Evolutionary conservation across 2,888 invertebrate genomes (phyloP), one percentile per base, ranked within the genome.

Genomic region (Pyrrhia umbra): DNA sequence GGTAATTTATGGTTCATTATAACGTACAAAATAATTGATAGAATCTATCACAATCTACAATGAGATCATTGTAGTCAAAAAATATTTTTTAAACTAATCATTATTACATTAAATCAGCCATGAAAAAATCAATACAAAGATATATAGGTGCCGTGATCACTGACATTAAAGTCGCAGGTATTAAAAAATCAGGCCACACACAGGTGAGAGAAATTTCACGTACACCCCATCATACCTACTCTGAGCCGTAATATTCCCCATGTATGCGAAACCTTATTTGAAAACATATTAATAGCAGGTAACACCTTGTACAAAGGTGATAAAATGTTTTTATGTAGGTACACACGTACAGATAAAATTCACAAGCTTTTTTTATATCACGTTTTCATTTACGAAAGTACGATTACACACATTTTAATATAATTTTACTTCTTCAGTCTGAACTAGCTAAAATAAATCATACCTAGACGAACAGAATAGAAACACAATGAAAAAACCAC

Each of bases 281-380:
- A 23, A 51, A 60, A 40, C 9, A 46, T 40, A 58, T 47, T 16
- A 37, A 51, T 18, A 27, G 27, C 21, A 18, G 21, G 40, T 42
- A 37, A 6, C 34, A 57, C n/a, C 8, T 25, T 13, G 23, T 23
- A 25, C 39, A 51, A 20, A 30, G 39, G 13, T 46, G 8, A 21
- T 60, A 37, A 68, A 51, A 46, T 18, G 3, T 8, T 68, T 50
- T 23, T n/a, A 42, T 58, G 34, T n/a, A 10, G 50, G 16, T 9
- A 13, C n/a, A 13, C 23, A 37, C 30, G 18, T 8, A 13, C n/a
- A 20, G 16, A 56, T 13, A 20, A 20, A 16, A 27, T 20, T 9
- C 10, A 18, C 20, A 39, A 18, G 15, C 10, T 58, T 30, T 27
- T n/a, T 20, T 65, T 23, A 0, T 0, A 6, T 13, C 37, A 20